Evolutionary conservation across 2,888 invertebrate genomes (phyloP), one percentile per base, ranked within the genome.

Genomic region (Cataglyphis cursor): DNA sequence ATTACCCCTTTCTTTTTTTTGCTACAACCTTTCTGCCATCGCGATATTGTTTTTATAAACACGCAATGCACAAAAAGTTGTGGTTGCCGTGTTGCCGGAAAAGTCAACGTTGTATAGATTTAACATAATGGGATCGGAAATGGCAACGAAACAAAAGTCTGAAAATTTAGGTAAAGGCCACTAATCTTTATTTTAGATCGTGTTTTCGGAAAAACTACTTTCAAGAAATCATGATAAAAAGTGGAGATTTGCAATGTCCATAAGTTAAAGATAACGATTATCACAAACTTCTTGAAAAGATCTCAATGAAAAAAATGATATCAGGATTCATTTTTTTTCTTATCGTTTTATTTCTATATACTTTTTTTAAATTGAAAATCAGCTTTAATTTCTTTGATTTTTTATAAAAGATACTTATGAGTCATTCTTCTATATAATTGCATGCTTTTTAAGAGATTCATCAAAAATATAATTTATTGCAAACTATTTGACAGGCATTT

Each of bases 21-120:
- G 28, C 28, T 15, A 8, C 35, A 10, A 59, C 3, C 21, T 61
- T 15, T 48, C n/a, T 51, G 51, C 31, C 18, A 73, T n/a, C 15
- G 21, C 48, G 68, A 74, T 74, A 15, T 54, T 48, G 51, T 38
- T 68, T 48, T 72, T 51, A 62, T 48, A 54, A 64, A 75, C 31
- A 66, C 38, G 9, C 65, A 62, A 81, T 41, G 31, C 74, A 89
- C 88, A 86, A 92, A 93, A 91, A 89, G 82, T 90, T 93, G 94
- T 85, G 94, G 93, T 92, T 88, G 83, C 66, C 84, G 66, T 91
- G 91, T 93, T 93, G 92, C 89, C 92, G 92, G 90, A 93, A 93
- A 83, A 83, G 84, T 87, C 87, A 81, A 24, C 21, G 31, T 78
- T 28, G 12, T 31, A 15, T 31, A 51, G 21, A 85, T 64, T 65